phyloP scores from a whole-genome alignment of 2,113 vertebrate species.

The Hippocampus abdominalis region DNA sequence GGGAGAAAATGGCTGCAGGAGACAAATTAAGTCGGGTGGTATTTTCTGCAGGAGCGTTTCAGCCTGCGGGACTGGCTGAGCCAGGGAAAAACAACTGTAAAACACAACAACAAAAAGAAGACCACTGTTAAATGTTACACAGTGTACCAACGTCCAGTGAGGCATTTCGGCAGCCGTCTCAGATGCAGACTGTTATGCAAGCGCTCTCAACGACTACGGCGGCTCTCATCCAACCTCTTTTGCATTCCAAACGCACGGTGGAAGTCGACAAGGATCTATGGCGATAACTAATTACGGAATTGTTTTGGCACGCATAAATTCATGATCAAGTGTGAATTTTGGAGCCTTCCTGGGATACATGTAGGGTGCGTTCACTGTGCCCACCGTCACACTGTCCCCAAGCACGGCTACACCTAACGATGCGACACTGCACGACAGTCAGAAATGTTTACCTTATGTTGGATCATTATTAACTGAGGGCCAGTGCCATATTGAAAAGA shows the following conservation, averaged over 20 bases:
- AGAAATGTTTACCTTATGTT: too few species aligned
- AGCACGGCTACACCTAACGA: too few species aligned
- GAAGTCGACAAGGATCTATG: not conserved
- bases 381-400: too few species aligned
- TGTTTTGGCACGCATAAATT: not conserved
- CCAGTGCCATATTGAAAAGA: too few species aligned
- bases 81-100: constrained; percentile 99
- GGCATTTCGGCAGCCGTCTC: constrained; percentile 70
- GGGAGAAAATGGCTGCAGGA: constrained; percentile 89
- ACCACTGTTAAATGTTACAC: constrained; percentile 98
- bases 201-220: not conserved
- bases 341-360: not conserved
- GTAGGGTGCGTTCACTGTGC: too few species aligned
- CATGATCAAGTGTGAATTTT: not conserved
- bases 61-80: constrained; percentile 99
- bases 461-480: not conserved
- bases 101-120: constrained; percentile 99
- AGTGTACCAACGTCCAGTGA: constrained; percentile 81
- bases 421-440: too few species aligned
- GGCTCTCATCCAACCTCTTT: constrained; percentile 2
- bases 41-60: constrained; percentile 96
- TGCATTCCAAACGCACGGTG: not conserved
- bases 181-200: constrained; percentile 23
- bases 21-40: constrained; percentile 98
- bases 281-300: not conserved